phyloP scores from a whole-genome alignment of 2,113 vertebrate genomes.

The Dicerorhinus sumatrensis region DNA sequence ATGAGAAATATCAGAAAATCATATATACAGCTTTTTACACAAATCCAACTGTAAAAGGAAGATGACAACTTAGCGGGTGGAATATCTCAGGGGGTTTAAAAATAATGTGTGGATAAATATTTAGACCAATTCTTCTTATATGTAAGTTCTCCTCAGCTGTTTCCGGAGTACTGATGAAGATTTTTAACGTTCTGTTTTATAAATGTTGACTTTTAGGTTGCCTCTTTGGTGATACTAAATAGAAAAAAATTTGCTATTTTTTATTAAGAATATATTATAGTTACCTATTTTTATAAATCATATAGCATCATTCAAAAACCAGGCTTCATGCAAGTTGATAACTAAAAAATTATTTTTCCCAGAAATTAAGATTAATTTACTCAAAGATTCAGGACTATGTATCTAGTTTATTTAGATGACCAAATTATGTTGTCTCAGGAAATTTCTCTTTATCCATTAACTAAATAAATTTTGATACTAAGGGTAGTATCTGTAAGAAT shows the following conservation, averaged over 20 bases:
- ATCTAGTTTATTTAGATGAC: conserved; percentile 5
- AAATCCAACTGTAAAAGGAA: neutral
- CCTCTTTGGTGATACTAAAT: neutral
- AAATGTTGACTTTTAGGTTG: neutral
- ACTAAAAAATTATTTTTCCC: neutral
- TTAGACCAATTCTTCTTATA: neutral
- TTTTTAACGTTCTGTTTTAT: neutral
- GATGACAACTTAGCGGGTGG: neutral
- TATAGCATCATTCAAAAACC: neutral
- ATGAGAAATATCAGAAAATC: neutral
- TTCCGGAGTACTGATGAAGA: neutral
- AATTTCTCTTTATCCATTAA: neutral
- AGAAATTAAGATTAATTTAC: conserved; percentile 34
- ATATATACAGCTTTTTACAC: neutral
- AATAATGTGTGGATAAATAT: neutral
- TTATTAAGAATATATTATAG: neutral
- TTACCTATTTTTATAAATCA: neutral
- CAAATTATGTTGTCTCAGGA: neutral
- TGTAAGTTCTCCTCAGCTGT: neutral
- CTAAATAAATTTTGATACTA: neutral
- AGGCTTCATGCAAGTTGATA: neutral
- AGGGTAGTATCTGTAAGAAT: neutral
- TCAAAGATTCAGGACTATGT: neutral
- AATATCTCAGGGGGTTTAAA: neutral
- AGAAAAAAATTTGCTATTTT: neutral